Conservation (phyloP, 2,113 vertebrate species). For the Scortum barcoo region DNA sequence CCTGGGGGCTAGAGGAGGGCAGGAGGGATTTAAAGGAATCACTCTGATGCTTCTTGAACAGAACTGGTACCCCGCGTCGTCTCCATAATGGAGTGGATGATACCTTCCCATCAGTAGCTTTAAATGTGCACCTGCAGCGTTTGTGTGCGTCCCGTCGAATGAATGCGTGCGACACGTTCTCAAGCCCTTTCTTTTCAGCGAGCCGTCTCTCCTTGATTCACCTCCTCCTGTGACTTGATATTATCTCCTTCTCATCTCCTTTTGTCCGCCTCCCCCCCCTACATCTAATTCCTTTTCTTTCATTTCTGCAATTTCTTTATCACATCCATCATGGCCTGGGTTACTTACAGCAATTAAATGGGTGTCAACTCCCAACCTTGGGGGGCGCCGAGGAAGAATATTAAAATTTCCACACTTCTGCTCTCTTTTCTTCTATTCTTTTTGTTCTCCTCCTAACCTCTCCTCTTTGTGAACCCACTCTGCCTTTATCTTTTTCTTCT, state of each 20-base stretch:
- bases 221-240: slow-evolving; percentile 33
- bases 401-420: not conserved
- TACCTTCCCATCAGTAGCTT: slow-evolving; percentile 15
- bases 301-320: slow-evolving; percentile 17
- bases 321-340: slow-evolving; percentile 27
- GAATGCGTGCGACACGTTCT: slow-evolving; percentile 1
- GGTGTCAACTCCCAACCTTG: slow-evolving; percentile 23
- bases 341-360: slow-evolving; percentile 35
- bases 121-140: slow-evolving; percentile 43
- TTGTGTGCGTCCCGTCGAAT: not conserved
- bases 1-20: slow-evolving; percentile 47
- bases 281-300: slow-evolving; percentile 18
- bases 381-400: slow-evolving; percentile 12
- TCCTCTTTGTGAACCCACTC: slow-evolving; percentile 32
- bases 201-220: slow-evolving; percentile 12
- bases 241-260: slow-evolving; percentile 26
- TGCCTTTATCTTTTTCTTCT: slow-evolving; percentile 20
- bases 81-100: slow-evolving; percentile 33
- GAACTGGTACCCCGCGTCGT: slow-evolving; percentile 3
- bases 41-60: slow-evolving; percentile 31
- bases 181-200: not conserved
- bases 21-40: slow-evolving; percentile 41
- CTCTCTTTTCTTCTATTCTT: not conserved
- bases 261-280: slow-evolving; percentile 4
- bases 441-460: slow-evolving; percentile 36